Base-by-base conservation (phyloP, 2,888 invertebrate genomes). In the Argynnis bischoffii region DNA sequence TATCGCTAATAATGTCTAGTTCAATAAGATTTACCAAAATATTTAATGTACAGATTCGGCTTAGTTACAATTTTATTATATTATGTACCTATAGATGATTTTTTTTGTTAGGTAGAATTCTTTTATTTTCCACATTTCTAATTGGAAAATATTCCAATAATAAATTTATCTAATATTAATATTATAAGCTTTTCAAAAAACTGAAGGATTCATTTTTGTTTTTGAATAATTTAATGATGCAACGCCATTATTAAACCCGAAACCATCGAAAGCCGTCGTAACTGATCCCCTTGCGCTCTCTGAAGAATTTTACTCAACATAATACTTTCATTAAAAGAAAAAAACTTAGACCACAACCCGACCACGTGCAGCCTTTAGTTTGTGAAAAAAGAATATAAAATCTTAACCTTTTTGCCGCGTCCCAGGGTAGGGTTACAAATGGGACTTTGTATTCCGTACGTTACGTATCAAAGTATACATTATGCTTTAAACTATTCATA, bases 371-470 rank as follows among this genome's bases (percentile, higher is more conserved):
- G 78, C 78, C 82, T 81, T 81, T 77, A 81, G 79, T 74, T 81
- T 82, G 82, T 80, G 79, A 84, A 86, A 87, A 86, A 86, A 81
- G 79, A 84, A 85, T 75, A 85, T 84, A 85, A 84, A 84, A 82
- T 81, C 80, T 80, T 80, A 78, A 80, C 81, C 73, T 83, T 90
- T 90, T 91, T 90, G 80, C 79, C 82, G 77, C 84, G 86, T 84
- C 86, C 80, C 76, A 78, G 86, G 87, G 83, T 92, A 89, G 88
- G 88, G 90, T 92, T 92, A 92, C 82, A 70, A 88, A 88, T 89
- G 85, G 85, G 84, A 88, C 85, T 86, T 86, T 87, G 85, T 88
- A 84, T 84, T 81, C 80, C 73, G 77, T 78, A 79, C 78, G 74
- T 75, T 75, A 75, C 74, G 80, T 84, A 81, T 82, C 81, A 76